phyloP scores from a whole-genome alignment of 2,113 vertebrate genomes.

The Sarotherodon lohbergeri region DNA sequence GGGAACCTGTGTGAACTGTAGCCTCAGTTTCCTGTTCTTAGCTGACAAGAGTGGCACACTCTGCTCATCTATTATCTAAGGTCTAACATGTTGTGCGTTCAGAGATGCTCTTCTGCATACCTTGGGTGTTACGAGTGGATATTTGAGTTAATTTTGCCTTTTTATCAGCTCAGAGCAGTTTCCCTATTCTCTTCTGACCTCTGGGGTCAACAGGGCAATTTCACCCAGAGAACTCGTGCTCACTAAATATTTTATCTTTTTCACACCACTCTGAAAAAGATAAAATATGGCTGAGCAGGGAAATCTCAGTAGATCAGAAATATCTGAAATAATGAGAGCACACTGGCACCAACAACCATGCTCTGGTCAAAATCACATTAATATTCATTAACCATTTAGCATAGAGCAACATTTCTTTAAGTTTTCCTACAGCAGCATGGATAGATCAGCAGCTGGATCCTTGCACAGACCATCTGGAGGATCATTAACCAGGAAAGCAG shows the following conservation, averaged over 20 bases:
- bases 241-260: not conserved
- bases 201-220: not conserved
- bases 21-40: not conserved
- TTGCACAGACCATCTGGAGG: not conserved
- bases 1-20: not conserved
- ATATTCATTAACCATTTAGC: not conserved
- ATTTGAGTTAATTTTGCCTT: not conserved
- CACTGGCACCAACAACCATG: not conserved
- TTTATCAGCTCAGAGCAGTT: not conserved
- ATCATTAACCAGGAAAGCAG: constrained; percentile 6
- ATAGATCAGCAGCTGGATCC: constrained; percentile 35
- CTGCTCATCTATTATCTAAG: not conserved
- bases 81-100: not conserved
- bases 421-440: not conserved
- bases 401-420: not conserved
- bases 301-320: not conserved
- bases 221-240: not conserved
- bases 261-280: not conserved
- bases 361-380: not conserved
- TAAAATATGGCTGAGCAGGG: not conserved
- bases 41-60: not conserved
- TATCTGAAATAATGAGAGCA: not conserved
- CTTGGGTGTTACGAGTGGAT: not conserved
- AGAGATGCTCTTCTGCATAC: not conserved
- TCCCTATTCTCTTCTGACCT: not conserved